Evolutionary conservation across 2,797 vertebrate genomes (phyloP).

Genomic region (Carcharodon carcharias): DNA sequence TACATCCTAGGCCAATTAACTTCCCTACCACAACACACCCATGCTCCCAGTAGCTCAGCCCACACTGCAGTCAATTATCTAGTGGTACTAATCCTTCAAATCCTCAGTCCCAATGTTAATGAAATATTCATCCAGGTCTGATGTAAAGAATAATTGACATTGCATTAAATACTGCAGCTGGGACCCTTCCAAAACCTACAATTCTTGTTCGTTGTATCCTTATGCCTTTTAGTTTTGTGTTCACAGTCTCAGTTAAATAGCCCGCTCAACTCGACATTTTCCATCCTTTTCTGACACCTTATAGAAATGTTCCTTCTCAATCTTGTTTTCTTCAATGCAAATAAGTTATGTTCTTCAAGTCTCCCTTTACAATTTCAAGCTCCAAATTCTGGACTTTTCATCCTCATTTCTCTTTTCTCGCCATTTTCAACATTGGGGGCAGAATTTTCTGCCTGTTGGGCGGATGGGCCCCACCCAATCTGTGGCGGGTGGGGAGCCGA

Average conservation of each 20-base stretch:
- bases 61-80: not conserved
- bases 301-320: conserved; percentile 4
- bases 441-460: too few relatives aligned
- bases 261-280: not conserved
- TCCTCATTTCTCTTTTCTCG: not conserved
- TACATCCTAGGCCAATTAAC: not conserved
- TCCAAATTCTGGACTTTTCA: not conserved
- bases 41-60: not conserved
- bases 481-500: too few relatives aligned
- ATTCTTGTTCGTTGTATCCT: not conserved
- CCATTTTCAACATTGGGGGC: not conserved
- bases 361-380: not conserved
- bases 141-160: conserved; percentile 22
- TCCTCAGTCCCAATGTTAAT: conserved; percentile 30
- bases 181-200: not conserved
- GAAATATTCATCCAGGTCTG: conserved; percentile 22
- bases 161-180: not conserved
- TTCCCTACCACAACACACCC: not conserved
- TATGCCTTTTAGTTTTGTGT: not conserved
- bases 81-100: not conserved
- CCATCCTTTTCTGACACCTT: not conserved
- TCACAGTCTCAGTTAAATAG: conserved; percentile 1
- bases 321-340: not conserved
- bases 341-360: not conserved
- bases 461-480: too few relatives aligned